A percentile compares a stretch with the other conserved stretches of the same genome.
phyloP scores from a whole-genome alignment of 2,888 invertebrate species.

The Drosophila ezoana region DNA sequence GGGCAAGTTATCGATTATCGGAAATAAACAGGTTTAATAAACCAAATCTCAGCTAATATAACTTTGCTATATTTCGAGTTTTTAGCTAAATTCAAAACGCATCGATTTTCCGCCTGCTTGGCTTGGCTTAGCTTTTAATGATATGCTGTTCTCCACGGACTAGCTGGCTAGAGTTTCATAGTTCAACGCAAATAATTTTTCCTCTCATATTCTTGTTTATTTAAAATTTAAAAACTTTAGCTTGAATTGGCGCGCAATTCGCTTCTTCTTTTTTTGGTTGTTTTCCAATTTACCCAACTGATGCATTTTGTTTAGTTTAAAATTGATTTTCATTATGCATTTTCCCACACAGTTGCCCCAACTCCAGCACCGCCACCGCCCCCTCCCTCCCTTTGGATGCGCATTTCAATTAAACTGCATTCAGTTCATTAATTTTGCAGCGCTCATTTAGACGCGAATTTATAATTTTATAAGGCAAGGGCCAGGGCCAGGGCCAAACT shows the following conservation, averaged over 20 bases:
- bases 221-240: background rate
- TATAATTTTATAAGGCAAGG: slow-evolving; percentile 68
- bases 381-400: slow-evolving; percentile 40
- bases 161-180: too few species aligned
- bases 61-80: too few species aligned
- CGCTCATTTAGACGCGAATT: slow-evolving; percentile 79
- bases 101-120: too few species aligned
- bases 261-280: background rate
- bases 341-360: slow-evolving; percentile 16
- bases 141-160: too few species aligned
- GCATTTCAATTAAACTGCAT: slow-evolving; percentile 80
- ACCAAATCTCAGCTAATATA: too few species aligned
- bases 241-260: background rate
- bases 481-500: background rate
- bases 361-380: background rate
- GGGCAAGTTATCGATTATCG: too few species aligned
- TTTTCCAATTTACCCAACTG: slow-evolving; percentile 1
- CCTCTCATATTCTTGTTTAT: background rate
- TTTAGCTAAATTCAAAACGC: too few species aligned
- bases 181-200: too few species aligned
- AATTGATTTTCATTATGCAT: slow-evolving; percentile 40
- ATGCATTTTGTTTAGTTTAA: slow-evolving; percentile 23
- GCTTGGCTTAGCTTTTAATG: too few species aligned
- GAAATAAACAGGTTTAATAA: too few species aligned
- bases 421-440: slow-evolving; percentile 79